A percentile compares a stretch with the other conserved stretches of the same genome.
phyloP scores from a whole-genome alignment of 2,797 vertebrate genomes.

The Sebastes reedi region DNA sequence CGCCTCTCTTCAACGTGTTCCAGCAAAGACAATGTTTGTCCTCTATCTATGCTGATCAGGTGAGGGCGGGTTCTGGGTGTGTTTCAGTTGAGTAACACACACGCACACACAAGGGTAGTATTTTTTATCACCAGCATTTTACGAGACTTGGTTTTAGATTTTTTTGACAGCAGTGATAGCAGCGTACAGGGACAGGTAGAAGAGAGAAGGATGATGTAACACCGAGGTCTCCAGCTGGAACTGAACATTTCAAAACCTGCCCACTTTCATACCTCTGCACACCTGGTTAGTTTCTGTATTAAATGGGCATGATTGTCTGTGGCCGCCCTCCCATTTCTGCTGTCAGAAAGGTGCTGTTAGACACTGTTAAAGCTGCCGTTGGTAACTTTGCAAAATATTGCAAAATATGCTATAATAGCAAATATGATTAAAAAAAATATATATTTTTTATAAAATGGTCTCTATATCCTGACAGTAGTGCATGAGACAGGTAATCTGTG shows the following conservation, averaged over 20 bases:
- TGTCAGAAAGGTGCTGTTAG: background rate
- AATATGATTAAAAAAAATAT: too few relatives aligned
- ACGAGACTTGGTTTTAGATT: background rate
- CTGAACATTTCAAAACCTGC: background rate
- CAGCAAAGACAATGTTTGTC: slow-evolving; percentile 38
- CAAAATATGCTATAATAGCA: too few relatives aligned
- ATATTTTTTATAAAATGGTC: background rate
- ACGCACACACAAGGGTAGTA: slow-evolving; percentile 18
- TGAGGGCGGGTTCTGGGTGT: slow-evolving; percentile 56
- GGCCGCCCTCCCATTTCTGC: background rate
- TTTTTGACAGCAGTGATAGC: slow-evolving; percentile 12
- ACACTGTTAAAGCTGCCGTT: background rate
- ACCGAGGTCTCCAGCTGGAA: background rate
- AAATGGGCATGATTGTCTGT: background rate
- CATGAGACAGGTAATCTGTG: too few relatives aligned
- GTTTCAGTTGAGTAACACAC: slow-evolving; percentile 35
- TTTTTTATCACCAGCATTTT: slow-evolving; percentile 52
- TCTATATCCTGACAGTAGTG: too few relatives aligned
- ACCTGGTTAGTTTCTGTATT: background rate
- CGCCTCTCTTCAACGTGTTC: slow-evolving; percentile 54
- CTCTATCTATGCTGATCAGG: slow-evolving; percentile 23
- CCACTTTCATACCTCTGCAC: background rate
- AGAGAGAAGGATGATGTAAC: background rate
- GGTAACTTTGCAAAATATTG: background rate
- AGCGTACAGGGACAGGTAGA: background rate